Conservation (phyloP, 2,797 vertebrate species). For the Tarsius wallacei region DNA sequence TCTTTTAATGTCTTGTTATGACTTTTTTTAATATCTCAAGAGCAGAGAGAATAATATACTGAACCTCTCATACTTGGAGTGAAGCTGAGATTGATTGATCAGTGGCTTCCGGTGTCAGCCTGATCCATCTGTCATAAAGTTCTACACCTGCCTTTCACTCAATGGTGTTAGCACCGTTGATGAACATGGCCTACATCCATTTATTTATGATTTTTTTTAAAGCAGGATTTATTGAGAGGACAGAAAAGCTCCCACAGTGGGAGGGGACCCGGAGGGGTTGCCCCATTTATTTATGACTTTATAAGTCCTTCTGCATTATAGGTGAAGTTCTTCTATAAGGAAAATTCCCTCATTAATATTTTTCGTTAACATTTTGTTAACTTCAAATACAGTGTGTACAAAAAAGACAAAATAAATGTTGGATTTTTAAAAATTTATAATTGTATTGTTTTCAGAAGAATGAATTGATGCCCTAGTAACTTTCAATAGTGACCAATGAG, state of each 20-base stretch:
- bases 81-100: not conserved
- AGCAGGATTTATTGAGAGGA: too few species aligned
- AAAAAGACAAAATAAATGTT: not conserved
- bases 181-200: not conserved
- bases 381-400: not conserved
- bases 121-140: not conserved
- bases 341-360: not conserved
- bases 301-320: conserved; percentile 27
- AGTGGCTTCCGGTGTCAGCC: not conserved
- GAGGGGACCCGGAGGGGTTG: too few species aligned
- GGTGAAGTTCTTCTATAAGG: conserved; percentile 11
- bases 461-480: not conserved
- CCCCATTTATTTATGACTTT: not conserved
- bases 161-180: not conserved
- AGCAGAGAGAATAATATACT: not conserved
- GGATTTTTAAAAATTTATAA: not conserved
- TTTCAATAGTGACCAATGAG: not conserved
- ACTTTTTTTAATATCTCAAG: not conserved
- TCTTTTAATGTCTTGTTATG: not conserved
- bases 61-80: not conserved
- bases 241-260: too few species aligned
- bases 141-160: not conserved
- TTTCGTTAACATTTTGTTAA: not conserved
- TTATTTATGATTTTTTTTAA: not conserved
- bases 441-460: conserved; percentile 43